Percentiles rank a stretch among this genome's conserved stretches.
Conservation (phyloP, 2,888 invertebrate species). For the Ctena decussata region DNA sequence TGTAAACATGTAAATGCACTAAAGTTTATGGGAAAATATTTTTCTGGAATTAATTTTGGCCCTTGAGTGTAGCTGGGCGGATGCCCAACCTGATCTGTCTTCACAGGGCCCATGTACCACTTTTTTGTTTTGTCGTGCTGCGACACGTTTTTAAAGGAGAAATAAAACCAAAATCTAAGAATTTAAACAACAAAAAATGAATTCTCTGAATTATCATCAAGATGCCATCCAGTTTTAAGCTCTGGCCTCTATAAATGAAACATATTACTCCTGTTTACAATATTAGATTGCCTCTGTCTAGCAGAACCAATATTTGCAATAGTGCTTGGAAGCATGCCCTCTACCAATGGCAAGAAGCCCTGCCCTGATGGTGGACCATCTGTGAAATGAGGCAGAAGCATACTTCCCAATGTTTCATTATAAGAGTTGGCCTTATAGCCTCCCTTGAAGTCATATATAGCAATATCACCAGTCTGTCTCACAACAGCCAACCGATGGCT, state of each 20-base stretch:
- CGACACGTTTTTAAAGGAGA: no score
- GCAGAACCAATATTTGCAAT: slow-evolving; percentile 39
- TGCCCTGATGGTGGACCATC: not conserved
- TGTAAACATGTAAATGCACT: no score
- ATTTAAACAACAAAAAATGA: no score
- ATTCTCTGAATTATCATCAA: no score
- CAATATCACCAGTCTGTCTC: slow-evolving; percentile 45
- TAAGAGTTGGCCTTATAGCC: slow-evolving; percentile 36
- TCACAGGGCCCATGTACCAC: no score
- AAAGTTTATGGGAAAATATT: no score
- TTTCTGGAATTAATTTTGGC: no score
- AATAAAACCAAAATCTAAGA: no score
- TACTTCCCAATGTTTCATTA: not conserved
- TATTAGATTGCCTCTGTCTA: not conserved
- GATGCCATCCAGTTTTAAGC: no score
- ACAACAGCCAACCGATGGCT: slow-evolving; percentile 29
- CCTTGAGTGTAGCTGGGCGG: no score
- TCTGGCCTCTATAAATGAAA: not conserved
- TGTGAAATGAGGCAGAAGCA: not conserved
- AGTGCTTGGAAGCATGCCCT: slow-evolving; percentile 61
- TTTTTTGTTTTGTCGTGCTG: no score
- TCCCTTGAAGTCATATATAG: slow-evolving; percentile 40
- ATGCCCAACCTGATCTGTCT: no score
- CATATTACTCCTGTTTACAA: not conserved
- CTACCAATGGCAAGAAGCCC: slow-evolving; percentile 41